Evolutionary conservation across 1,140 invertebrate genomes (phyloP), one percentile per base, ranked within the genome.

Genomic region (Diorhabda elongata): DNA sequence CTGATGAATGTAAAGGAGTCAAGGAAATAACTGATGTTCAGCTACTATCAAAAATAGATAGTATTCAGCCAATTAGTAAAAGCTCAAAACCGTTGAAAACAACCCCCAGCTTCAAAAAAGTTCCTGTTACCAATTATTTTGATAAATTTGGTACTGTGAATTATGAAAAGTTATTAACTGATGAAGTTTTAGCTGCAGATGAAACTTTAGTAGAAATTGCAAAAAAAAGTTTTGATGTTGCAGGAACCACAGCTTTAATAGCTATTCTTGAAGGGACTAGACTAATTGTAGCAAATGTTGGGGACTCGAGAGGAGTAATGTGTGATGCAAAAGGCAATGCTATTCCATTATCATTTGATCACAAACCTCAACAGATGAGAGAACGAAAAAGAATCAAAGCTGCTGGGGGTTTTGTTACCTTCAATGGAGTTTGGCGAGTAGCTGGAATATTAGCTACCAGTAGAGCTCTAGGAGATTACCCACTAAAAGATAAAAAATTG

Each of bases 401-500:
- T 81, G 95, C 95, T 42, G 95, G 95, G 68, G 95, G 95, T 41
- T 94, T 95, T 78, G 93, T 98, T 47, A 92, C 92, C 67, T 97
- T 97, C 78, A 95, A 96, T 79, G 96, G 96, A 62, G 96, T 98
- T 2, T 98, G 96, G 95, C 84, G 97, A 76, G 96, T 98, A 6
- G 95, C 95, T 64, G 97, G 97, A 8, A 94, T 98, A 70, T 85
- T 98, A 71, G 97, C 97, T 3, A 98, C 96, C 45, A 98, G 96
- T 8, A 84, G 96, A 76, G 96, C 96, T 2, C 84, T 97, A 66
- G 97, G 96, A 42, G 96, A 98, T 83, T 97, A 96, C 82, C 95
- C 95, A 43, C 82, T 98, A 2, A 98, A 98, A 84, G 94, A 97
- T 77, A 91, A 92, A 78, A 95, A 94, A 78, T 87, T 96, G 74